Evolutionary conservation across 2,797 vertebrate genomes (phyloP), one percentile per base, ranked within the genome.

Genomic region (Pseudochromis fuscus): DNA sequence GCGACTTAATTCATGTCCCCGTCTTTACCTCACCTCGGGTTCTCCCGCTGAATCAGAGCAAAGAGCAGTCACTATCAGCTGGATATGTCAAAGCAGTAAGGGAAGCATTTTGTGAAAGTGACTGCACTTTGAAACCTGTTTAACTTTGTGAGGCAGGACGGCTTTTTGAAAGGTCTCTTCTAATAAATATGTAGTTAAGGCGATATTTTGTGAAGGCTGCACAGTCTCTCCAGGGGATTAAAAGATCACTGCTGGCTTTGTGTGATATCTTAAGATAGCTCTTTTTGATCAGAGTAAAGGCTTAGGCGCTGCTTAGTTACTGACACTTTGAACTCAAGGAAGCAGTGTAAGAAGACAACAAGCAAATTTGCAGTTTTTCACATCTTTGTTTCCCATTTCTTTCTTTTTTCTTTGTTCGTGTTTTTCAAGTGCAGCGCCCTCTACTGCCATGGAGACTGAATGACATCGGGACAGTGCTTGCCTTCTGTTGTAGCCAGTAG

Each of bases 241-340:
- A 85, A 83, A 87, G 87, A 92, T 92, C 87, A 89, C 84, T 81
- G 77, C 78, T 84, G 88, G 83, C 85, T 90, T 87, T 91, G 84
- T 91, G 90, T 89, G 88, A 92, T 90, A 89, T 92, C 86, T 89
- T 86, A 90, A 90, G 84, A 88, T 82, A 77, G 82, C 83, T 86
- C 65, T 76, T 87, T 92, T 85, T 87, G 91, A 93, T 91, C 89
- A 85, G 87, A 91, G 89, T 35, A 70, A 78, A 71, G 83, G 82
- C 77, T 91, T 84, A 90, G 85, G 83, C 69, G 24, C 84, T 53
- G 81, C 82, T 83, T 83, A 86, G 75, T 75, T 72, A 66, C 81
- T 70, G 72, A 80, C 77, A 80, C 79, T 75, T 84, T 82, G 70
- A 86, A 79, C 74, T 82, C 13, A 56, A 82, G 64, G 72, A 87